A percentile compares a stretch with the other conserved stretches of the same genome.
Evolutionary conservation across 2,888 invertebrate genomes (phyloP).

Genomic region (Drosophila fungiperda): DNA sequence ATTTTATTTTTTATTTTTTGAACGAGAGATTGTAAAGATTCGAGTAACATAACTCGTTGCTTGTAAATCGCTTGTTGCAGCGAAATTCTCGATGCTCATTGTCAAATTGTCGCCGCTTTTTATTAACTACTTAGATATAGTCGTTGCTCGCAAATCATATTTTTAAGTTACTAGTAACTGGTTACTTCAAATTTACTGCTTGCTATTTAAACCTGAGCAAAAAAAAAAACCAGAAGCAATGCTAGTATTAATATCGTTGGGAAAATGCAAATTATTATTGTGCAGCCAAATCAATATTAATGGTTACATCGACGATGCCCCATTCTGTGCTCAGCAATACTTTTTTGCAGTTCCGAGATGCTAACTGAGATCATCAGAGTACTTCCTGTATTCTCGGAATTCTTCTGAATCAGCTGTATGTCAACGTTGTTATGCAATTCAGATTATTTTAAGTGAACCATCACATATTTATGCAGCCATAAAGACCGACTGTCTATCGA

Average conservation of each 20-base stretch:
- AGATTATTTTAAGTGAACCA: slow-evolving; percentile 50
- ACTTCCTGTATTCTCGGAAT: slow-evolving; percentile 3
- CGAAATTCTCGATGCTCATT: background rate
- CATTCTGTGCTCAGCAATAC: slow-evolving; percentile 12
- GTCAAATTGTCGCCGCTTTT: background rate
- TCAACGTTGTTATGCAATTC: slow-evolving; percentile 40
- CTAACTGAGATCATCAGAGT: slow-evolving; percentile 16
- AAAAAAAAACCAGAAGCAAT: background rate
- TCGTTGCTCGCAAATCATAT: background rate
- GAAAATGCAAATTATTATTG: background rate
- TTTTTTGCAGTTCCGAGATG: background rate
- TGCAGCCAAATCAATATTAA: slow-evolving; percentile 21
- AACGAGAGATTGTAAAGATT: slow-evolving; percentile 20
- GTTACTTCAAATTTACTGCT: background rate
- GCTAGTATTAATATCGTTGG: background rate
- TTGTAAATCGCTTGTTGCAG: background rate
- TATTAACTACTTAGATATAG: background rate
- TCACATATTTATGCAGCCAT: slow-evolving; percentile 36
- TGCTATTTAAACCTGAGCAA: background rate
- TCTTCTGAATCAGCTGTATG: slow-evolving; percentile 26
- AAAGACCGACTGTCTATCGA: slow-evolving; percentile 37
- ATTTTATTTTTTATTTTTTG: background rate
- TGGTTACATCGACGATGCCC: slow-evolving; percentile 50
- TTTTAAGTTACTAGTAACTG: background rate
- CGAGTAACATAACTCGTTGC: background rate